These are phyloP conservation scores for Exaiptasia diaphana DNA, from an alignment of 64 coral and sea anemone genomes.

Conservation along the genomic window DNA sequence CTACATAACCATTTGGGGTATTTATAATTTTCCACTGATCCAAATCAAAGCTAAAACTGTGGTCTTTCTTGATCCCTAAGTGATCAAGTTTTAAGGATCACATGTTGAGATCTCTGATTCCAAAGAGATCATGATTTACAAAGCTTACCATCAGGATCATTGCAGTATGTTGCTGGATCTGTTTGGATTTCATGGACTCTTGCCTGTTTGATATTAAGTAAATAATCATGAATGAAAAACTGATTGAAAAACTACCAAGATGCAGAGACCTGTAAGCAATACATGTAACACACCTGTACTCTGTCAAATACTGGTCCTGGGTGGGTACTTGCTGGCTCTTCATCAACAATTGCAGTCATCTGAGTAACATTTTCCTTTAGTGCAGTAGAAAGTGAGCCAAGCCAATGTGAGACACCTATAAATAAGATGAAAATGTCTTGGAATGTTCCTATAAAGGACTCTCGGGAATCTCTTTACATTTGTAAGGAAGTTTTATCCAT, in stretches of 20 bases:
- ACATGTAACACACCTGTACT: constrained; percentile 32
- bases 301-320: constrained; percentile 84
- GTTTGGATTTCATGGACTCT: constrained; percentile 90
- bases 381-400: constrained; percentile 65
- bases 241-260: neutral
- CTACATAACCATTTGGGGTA: too few species aligned
- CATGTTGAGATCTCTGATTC: too few species aligned
- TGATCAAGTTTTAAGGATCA: too few species aligned
- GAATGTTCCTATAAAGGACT: too few species aligned
- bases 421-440: neutral
- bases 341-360: constrained; percentile 40
- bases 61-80: too few species aligned
- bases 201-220: constrained; percentile 43
- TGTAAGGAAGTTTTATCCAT: too few species aligned
- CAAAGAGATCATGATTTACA: too few species aligned
- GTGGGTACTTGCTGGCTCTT: neutral
- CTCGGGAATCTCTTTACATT: too few species aligned
- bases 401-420: constrained; percentile 74
- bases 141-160: constrained; percentile 82
- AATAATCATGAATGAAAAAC: neutral
- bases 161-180: constrained; percentile 86
- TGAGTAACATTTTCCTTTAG: constrained; percentile 76
- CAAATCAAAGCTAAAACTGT: too few species aligned
- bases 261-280: neutral
- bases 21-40: too few species aligned